Base-by-base conservation (phyloP, 2,113 vertebrate genomes). In the Seriola aureovittata region DNA sequence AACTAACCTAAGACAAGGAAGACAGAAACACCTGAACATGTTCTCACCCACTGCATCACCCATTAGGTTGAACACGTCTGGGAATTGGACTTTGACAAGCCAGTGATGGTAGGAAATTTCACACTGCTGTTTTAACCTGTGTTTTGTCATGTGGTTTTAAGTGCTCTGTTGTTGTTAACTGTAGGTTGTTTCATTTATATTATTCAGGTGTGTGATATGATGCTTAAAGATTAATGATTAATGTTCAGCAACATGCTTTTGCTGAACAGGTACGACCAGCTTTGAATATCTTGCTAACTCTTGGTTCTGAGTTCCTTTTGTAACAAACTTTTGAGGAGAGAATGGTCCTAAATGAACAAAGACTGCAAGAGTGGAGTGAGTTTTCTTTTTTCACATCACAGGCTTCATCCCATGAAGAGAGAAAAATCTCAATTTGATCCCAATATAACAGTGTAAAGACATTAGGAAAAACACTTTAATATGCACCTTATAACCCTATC, bases 191-290 rank as follows among this genome's bases (percentile, higher is more conserved):
- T 6, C 34, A 36, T 36, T 36, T 36, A 36, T 6, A 36, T 36
- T 36, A 6, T 36, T 36, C 34, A 36, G 34, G 34, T 36, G 34
- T 36, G 34, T 29, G 25, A 2, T 29, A 29, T 29, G 25, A 29
- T 29, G 25, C 25, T 29, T 29, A 29, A 29, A 29, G 25, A 29
- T 29, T 29, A 29, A 29, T 29, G 25, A 29, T 29, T n/a, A n/a
- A n/a, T n/a, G n/a, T n/a, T n/a, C n/a, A n/a, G 82, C 82, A 82
- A 88, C 66, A 38, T 0, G n/a, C 6, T 60, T 57, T 58, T 17
- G 25, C 23, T 54, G 19, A 54, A 38, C 71, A 75, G 66, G 74
- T 88, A 48, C 23, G 68, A 57, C 29, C 55, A 54, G 60, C 60
- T 63, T 3, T 19, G 34, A 76, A 42, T 16, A 16, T 9, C 12